Conservation (phyloP, 2,113 vertebrate genomes). For the Geococcyx californianus region DNA sequence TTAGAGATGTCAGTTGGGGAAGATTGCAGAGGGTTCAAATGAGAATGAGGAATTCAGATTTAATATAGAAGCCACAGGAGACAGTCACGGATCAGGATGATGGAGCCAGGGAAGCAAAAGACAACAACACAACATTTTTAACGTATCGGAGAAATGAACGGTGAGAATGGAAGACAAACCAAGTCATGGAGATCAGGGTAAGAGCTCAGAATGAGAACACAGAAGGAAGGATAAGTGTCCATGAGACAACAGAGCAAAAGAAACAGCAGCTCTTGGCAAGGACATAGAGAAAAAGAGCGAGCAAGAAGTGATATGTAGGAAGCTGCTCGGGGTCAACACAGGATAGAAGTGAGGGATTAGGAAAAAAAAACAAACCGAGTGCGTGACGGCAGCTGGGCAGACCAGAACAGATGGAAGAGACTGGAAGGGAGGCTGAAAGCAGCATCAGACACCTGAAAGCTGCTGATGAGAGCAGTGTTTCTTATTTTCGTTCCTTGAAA, state of each 20-base stretch:
- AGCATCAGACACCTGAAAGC: background rate
- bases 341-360: background rate
- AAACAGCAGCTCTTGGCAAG: background rate
- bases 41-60: slow-evolving; percentile 1
- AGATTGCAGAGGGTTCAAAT: background rate
- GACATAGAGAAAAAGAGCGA: background rate
- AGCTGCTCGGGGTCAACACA: background rate
- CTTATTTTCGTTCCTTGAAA: background rate
- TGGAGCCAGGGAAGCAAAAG: background rate
- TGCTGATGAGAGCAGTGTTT: background rate
- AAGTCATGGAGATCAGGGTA: background rate
- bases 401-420: slow-evolving; percentile 4
- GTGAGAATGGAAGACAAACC: background rate
- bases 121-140: background rate
- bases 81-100: background rate
- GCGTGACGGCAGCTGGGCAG: slow-evolving; percentile 14
- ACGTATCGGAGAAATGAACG: background rate
- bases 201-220: background rate
- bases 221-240: slow-evolving; percentile 17
- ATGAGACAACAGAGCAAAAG: background rate
- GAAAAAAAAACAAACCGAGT: background rate
- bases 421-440: background rate
- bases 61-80: background rate
- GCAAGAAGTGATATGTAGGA: background rate
- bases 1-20: background rate